Percentiles rank a stretch among this genome's conserved stretches.
Evolutionary conservation across 2,888 invertebrate genomes (phyloP).

Genomic region (Lithophane socia): DNA sequence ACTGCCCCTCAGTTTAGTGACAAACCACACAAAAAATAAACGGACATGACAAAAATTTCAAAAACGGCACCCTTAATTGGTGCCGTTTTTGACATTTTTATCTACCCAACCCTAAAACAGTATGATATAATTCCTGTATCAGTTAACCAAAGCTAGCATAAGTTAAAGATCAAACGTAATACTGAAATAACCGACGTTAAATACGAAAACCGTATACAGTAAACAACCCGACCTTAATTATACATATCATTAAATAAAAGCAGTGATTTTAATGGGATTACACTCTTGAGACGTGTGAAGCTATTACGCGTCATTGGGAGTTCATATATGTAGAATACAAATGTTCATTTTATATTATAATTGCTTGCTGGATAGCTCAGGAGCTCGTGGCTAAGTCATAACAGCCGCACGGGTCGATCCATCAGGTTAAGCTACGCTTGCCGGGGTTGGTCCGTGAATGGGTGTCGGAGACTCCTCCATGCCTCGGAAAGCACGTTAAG

Average conservation of each 20-base stretch:
- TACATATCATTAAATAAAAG: conserved; percentile 37
- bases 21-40: too few species aligned
- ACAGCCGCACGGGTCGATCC: too few species aligned
- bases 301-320: conserved; percentile 37
- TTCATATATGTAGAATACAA: conserved; percentile 21
- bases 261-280: conserved; percentile 47
- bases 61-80: background rate
- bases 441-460: too few species aligned
- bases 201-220: background rate
- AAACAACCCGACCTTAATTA: conserved; percentile 37
- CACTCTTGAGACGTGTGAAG: conserved; percentile 25
- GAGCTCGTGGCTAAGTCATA: too few species aligned
- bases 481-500: too few species aligned
- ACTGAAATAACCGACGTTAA: conserved; percentile 8
- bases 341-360: conserved; percentile 35
- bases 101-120: background rate
- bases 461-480: too few species aligned
- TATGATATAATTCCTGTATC: conserved; percentile 1
- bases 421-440: too few species aligned
- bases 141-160: background rate
- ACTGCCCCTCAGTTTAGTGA: too few species aligned
- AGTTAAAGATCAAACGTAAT: conserved; percentile 20
- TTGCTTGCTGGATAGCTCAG: background rate
- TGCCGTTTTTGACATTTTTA: too few species aligned
- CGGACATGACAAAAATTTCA: too few species aligned